These are phyloP conservation scores for Oceanites oceanicus DNA, from an alignment of 2,113 vertebrate species.

Conservation along the genomic window DNA sequence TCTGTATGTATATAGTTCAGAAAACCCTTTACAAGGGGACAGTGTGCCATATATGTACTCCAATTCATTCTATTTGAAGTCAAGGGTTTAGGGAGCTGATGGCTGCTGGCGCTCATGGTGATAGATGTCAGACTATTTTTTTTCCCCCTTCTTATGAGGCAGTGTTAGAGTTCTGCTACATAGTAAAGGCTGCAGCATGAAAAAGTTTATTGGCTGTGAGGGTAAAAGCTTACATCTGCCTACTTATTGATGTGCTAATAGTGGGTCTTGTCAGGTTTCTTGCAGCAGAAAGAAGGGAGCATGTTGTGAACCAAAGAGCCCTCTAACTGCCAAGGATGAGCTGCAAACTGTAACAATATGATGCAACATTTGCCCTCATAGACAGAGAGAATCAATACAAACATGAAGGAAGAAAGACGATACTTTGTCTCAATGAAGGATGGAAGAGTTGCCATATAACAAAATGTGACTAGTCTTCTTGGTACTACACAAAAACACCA, in stretches of 20 bases:
- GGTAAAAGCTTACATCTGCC: not conserved
- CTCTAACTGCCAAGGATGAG: not conserved
- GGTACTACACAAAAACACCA: not conserved
- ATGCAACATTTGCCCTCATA: not conserved
- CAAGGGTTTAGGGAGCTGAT: not conserved
- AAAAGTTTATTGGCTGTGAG: not conserved
- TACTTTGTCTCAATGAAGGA: not conserved
- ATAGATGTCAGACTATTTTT: not conserved
- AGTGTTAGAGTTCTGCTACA: not conserved
- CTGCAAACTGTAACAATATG: not conserved
- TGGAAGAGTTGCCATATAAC: not conserved
- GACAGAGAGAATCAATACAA: not conserved
- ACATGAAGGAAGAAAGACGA: not conserved
- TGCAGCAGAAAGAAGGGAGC: not conserved
- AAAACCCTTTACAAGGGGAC: not conserved
- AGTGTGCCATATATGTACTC: not conserved
- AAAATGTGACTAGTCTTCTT: not conserved
- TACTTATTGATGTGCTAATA: not conserved
- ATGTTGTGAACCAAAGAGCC: not conserved
- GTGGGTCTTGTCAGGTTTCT: not conserved
- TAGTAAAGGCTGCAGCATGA: not conserved
- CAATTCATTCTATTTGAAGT: not conserved
- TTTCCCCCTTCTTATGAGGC: not conserved
- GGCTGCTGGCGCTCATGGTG: not conserved
- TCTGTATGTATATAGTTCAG: not conserved